Percentiles rank a stretch among this genome's conserved stretches.
These are phyloP conservation scores for Benitochromis conjunctus DNA, from an alignment of 2,113 vertebrate genomes.

Conservation along the genomic window DNA sequence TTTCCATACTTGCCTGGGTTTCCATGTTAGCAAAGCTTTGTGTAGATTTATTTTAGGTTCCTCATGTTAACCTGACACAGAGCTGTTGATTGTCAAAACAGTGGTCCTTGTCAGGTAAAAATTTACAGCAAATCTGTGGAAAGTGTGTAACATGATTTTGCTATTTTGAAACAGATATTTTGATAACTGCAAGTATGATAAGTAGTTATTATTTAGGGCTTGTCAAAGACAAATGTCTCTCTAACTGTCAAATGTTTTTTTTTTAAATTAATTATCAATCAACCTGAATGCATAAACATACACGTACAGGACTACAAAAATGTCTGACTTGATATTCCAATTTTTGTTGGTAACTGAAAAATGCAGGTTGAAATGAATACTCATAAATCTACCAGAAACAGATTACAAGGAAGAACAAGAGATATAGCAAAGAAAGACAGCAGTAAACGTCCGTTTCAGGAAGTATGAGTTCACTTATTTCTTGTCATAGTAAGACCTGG, in stretches of 20 bases:
- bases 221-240: not conserved
- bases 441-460: not conserved
- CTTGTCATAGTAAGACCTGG: not conserved
- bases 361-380: not conserved
- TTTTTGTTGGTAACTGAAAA: not conserved
- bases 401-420: not conserved
- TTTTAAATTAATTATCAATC: not conserved
- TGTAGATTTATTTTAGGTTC: constrained; percentile 41
- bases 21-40: constrained; percentile 24
- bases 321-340: constrained; percentile 4
- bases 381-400: not conserved
- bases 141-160: not conserved
- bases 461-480: not conserved
- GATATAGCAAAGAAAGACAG: not conserved
- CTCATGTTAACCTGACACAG: constrained; percentile 44
- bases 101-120: not conserved
- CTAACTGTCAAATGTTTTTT: not conserved
- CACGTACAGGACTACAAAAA: not conserved
- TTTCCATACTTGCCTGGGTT: not conserved
- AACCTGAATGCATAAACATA: not conserved
- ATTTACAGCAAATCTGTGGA: not conserved
- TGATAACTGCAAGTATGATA: not conserved
- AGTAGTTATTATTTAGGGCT: not conserved
- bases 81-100: constrained; percentile 7
- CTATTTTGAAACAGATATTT: not conserved